These are phyloP conservation scores for Aphodius sticticus DNA, from an alignment of 2,888 invertebrate species.

Conservation along the genomic window DNA sequence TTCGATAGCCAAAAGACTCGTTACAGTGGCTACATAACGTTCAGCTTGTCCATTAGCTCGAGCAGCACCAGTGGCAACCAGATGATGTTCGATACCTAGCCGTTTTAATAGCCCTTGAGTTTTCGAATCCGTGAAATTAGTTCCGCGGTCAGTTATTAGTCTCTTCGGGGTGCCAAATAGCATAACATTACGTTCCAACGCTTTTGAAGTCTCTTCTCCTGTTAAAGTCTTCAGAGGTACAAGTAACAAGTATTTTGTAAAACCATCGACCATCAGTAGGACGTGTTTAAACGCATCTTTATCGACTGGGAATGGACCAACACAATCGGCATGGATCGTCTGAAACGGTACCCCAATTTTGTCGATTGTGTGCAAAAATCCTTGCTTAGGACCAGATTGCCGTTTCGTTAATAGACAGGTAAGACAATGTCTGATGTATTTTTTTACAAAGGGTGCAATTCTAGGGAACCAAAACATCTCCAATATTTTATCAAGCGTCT, in stretches of 20 bases:
- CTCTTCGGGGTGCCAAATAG: constrained; percentile 30
- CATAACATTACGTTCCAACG: neutral
- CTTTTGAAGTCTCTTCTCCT: neutral
- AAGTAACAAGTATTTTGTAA: constrained; percentile 20
- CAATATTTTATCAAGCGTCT: constrained; percentile 25
- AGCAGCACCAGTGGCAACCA: constrained; percentile 15
- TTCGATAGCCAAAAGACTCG: constrained; percentile 20
- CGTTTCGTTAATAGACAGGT: neutral
- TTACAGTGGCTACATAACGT: constrained; percentile 23
- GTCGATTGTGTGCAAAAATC: constrained; percentile 21
- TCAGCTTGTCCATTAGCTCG: constrained; percentile 27
- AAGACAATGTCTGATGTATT: constrained; percentile 31
- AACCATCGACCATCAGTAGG: constrained; percentile 23
- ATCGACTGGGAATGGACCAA: constrained; percentile 29
- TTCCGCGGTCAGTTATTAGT: constrained; percentile 15
- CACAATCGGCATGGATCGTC: constrained; percentile 34
- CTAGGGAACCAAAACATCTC: constrained; percentile 31
- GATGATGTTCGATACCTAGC: constrained; percentile 19
- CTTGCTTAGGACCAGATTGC: constrained; percentile 22
- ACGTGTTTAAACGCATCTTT: constrained; percentile 30
- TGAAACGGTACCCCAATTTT: constrained; percentile 28
- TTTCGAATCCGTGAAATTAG: neutral
- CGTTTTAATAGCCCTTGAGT: neutral
- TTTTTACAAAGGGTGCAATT: constrained; percentile 20
- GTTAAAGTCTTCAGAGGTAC: neutral